Conservation (phyloP, 2,797 vertebrate genomes). For the Rhinogobio ventralis region DNA sequence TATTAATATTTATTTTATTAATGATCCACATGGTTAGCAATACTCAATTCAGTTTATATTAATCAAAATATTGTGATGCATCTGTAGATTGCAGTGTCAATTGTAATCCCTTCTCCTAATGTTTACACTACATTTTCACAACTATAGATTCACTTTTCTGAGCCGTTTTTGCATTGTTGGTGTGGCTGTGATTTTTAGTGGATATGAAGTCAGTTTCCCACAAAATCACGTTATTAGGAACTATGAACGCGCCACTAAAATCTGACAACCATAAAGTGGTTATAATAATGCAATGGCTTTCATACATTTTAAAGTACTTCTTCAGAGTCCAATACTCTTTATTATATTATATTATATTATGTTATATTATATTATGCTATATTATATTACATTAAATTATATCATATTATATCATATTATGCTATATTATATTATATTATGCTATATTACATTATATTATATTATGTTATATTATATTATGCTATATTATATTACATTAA, state of each 20-base stretch:
- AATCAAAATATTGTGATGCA: not conserved
- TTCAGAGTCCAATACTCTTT: not conserved
- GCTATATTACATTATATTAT: no score
- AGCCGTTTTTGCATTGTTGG: not conserved
- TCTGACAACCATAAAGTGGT: not conserved
- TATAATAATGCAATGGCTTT: not conserved
- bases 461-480: no score
- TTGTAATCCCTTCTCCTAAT: not conserved
- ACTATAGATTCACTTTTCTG: no score
- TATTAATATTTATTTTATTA: conserved; percentile 8
- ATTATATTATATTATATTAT: no score
- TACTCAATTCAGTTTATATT: not conserved
- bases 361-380: no score
- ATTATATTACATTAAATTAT: no score
- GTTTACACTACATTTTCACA: not conserved
- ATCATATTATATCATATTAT: no score
- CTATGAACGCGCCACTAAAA: not conserved
- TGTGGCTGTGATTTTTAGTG: not conserved
- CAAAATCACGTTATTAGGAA: not conserved
- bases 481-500: no score
- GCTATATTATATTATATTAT: no score
- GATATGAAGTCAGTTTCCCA: not conserved
- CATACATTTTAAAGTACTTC: not conserved
- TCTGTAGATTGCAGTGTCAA: not conserved
- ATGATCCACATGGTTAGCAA: not conserved